These are phyloP conservation scores for Enteromius argenteus DNA, from an alignment of 2,797 vertebrate genomes.

Conservation along the genomic window DNA sequence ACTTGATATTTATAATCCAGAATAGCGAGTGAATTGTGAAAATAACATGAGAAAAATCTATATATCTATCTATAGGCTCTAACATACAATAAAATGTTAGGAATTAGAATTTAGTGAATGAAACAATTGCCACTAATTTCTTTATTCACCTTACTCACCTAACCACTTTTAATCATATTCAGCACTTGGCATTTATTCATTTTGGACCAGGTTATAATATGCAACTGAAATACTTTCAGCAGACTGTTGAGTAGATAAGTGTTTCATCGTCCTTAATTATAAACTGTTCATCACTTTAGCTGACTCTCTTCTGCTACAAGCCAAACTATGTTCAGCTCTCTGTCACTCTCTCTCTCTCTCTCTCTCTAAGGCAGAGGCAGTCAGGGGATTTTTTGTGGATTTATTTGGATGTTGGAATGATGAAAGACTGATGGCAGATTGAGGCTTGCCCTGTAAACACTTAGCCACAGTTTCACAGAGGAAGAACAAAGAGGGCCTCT, in stretches of 20 bases:
- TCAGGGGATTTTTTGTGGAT: neutral
- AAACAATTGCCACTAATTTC: neutral
- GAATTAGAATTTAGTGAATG: neutral
- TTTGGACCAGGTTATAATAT: neutral
- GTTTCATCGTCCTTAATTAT: neutral
- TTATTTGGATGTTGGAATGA: neutral
- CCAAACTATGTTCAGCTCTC: neutral
- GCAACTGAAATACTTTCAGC: neutral
- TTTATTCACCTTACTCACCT: neutral
- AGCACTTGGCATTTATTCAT: neutral
- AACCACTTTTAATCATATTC: neutral
- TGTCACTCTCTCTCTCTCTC: neutral
- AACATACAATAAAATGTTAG: neutral
- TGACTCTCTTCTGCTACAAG: neutral
- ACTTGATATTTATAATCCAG: neutral
- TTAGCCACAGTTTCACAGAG: neutral
- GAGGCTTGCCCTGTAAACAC: conserved; percentile 28
- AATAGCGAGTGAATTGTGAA: neutral
- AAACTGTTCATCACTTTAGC: neutral
- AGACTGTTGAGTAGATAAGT: conserved; percentile 1
- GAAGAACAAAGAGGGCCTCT: conserved; percentile 2
- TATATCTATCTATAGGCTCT: neutral
- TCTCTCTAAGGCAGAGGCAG: neutral
- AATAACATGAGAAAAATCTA: neutral
- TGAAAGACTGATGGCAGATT: conserved; percentile 14